phyloP scores from a whole-genome alignment of 2,797 vertebrate species.

The Strix occidentalis region DNA sequence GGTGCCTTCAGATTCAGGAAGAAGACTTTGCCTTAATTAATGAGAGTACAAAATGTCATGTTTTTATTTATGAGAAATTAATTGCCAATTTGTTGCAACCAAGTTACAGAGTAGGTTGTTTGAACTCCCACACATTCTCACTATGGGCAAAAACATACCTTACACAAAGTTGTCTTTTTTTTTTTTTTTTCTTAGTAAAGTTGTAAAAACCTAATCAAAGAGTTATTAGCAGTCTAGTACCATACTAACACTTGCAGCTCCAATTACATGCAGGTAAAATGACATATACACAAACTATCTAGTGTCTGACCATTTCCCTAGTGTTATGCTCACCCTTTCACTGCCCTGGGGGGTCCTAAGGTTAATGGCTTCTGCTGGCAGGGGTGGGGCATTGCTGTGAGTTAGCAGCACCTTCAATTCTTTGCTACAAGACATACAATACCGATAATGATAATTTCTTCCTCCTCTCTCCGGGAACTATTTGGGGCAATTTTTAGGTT shows the following conservation, averaged over 20 bases:
- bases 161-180: fast-evolving
- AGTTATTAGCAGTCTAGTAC: background rate
- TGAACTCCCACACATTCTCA: background rate
- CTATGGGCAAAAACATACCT: background rate
- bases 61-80: background rate
- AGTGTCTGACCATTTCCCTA: background rate
- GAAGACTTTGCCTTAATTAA: background rate
- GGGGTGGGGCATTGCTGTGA: background rate
- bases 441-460: fast-evolving
- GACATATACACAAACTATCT: background rate
- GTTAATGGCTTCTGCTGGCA: background rate
- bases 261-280: background rate
- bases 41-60: background rate
- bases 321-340: background rate
- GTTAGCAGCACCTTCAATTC: background rate
- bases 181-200: background rate
- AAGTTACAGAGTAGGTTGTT: background rate
- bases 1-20: background rate
- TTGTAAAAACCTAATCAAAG: background rate
- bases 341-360: background rate
- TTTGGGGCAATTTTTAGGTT: background rate
- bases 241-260: background rate
- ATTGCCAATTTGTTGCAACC: background rate
- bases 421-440: background rate
- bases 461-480: background rate